phyloP scores from a whole-genome alignment of 1,140 invertebrate genomes.

The Drosophila sucinea region DNA sequence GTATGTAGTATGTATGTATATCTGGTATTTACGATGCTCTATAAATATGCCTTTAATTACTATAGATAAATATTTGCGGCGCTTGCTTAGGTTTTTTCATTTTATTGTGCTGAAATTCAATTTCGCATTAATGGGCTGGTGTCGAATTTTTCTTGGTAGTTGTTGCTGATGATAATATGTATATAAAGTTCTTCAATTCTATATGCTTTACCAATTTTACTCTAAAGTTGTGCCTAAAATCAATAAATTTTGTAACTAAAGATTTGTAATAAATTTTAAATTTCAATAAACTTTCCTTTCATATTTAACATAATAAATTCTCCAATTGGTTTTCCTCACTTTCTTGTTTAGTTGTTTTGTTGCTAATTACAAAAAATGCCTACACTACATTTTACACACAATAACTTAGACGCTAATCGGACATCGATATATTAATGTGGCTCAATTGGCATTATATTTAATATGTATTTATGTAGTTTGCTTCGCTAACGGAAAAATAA shows the following conservation, averaged over 20 bases:
- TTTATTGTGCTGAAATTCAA: conserved; percentile 67
- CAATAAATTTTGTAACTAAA: conserved; percentile 70
- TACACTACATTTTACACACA: conserved; percentile 73
- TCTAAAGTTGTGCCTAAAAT: conserved; percentile 68
- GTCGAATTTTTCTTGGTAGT: conserved; percentile 32
- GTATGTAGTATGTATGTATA: conserved; percentile 61
- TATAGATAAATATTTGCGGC: conserved; percentile 79
- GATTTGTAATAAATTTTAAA: conserved; percentile 31
- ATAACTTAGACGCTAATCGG: conserved; percentile 68
- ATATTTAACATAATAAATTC: conserved; percentile 73
- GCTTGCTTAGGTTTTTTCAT: conserved; percentile 63
- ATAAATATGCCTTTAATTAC: conserved; percentile 80
- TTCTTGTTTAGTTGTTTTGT: conserved; percentile 32
- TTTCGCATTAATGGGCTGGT: conserved; percentile 41
- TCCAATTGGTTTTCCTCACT: conserved; percentile 57
- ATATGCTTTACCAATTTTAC: conserved; percentile 56
- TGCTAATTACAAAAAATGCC: conserved; percentile 78
- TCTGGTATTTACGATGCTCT: conserved; percentile 74
- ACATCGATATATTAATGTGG: conserved; percentile 52
- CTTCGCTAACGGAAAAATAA: conserved; percentile 45
- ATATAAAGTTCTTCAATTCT: conserved; percentile 41
- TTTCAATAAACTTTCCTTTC: conserved; percentile 41
- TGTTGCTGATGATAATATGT: conserved; percentile 28
- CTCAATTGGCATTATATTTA: too few species aligned
- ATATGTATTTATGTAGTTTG: conserved; percentile 35